Conservation (phyloP, 2,797 vertebrate species). For the Miopithecus talapoin region DNA sequence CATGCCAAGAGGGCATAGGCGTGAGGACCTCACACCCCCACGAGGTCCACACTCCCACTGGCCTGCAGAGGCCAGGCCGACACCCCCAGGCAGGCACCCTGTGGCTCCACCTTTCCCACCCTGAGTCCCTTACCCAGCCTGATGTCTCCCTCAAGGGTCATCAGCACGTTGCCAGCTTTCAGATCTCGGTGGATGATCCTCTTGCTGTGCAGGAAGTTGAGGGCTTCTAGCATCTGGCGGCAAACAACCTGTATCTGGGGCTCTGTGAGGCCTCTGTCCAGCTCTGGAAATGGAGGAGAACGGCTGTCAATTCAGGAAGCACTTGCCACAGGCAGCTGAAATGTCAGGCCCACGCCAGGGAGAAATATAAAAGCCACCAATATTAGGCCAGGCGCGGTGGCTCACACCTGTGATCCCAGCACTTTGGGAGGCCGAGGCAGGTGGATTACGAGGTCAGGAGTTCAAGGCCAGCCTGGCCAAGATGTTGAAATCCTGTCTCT, state of each 20-base stretch:
- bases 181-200: conserved; percentile 98
- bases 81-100: accelerated
- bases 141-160: conserved; percentile 95
- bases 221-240: conserved; percentile 95
- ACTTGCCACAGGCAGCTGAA: accelerated
- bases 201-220: conserved; percentile 93
- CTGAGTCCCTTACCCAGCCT: conserved; percentile 90
- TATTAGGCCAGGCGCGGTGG: accelerated
- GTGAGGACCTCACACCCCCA: not conserved
- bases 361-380: not conserved
- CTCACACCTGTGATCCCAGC: too few relatives aligned
- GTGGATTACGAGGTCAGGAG: too few relatives aligned
- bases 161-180: conserved; percentile 97
- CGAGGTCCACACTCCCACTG: not conserved
- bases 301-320: accelerated
- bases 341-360: accelerated
- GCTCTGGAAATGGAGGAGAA: conserved; percentile 84
- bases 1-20: not conserved
- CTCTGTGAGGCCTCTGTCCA: conserved; percentile 93
- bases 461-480: too few relatives aligned
- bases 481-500: too few relatives aligned
- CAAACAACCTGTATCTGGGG: conserved; percentile 96
- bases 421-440: too few relatives aligned
- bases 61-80: accelerated
- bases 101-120: not conserved